Evolutionary conservation across 1,140 invertebrate genomes (phyloP), one percentile per base, ranked within the genome.

Genomic region (Luehdorfia chinensis): DNA sequence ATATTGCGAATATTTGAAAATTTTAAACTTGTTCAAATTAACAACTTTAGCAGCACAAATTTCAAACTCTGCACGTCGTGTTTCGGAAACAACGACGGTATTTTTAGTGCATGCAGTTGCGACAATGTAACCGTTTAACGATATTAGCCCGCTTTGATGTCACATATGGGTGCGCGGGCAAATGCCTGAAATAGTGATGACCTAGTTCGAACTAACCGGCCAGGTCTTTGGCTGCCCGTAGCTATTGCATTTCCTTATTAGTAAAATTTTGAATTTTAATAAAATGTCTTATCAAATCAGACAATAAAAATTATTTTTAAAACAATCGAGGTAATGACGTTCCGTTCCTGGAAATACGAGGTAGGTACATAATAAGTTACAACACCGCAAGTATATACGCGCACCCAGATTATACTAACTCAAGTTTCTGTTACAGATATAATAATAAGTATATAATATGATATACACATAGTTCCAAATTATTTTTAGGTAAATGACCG

Each of bases 41-140:
- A 27, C 2, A 27, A 11, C 12, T 18, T 14, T 16, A 43, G 25
- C 9, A 21, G n/a, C 6, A 21, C 19, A 21, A 21, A 21, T 21
- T 21, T 21, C 2, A 21, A 21, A 21, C 6, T 21, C 6, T 11
- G 5, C 28, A 31, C 28, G 30, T 31, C 11, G 30, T 18, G 37
- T 43, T 18, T 1, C 15, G n/a, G 12, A 41, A 41, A 27, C 36
- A 15, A 12, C 33, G 1, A 9, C 39, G 37, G 19, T 50, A 59
- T 27, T 56, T 56, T 32, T 14, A 47, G 25, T 21, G 53, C 23
- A 53, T 56, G 59, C 51, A 59, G 58, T 47, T 51, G 46, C 64
- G 57, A 71, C 67, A 62, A 56, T 71, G 67, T 71, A 62, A 47
- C 8, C 57, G 52, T 62, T 72, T 66, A 66, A 72, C 68, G 63